Evolutionary conservation across 2,113 vertebrate genomes (phyloP), one percentile per base, ranked within the genome.

Genomic region (Cottus gobio): DNA sequence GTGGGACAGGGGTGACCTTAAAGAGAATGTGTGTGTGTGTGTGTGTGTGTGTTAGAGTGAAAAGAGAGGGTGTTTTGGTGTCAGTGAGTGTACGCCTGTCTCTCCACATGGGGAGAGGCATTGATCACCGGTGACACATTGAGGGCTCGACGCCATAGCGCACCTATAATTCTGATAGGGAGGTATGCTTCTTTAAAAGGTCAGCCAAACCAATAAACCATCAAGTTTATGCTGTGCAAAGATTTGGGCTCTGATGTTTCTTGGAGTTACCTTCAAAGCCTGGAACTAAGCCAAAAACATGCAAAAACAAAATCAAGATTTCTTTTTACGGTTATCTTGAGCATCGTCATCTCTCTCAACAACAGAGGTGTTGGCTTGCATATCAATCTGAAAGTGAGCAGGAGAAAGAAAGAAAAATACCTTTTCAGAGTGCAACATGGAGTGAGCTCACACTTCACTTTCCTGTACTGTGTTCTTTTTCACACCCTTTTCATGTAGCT

Each of bases 41-140:
- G 77, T 87, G 87, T 83, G 56, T 75, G 54, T 70, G 77, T 76
- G 79, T 83, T 50, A 1, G 57, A 83, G 74, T 22, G 69, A 52
- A 46, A 62, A 57, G 61, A 80, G 52, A 63, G 39, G 34, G 81
- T 70, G 44, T 86, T 76, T 76, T 76, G 73, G 79, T 77, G 85
- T 74, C 70, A 60, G 65, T 71, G 83, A 81, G 81, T 84, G 67
- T 82, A 78, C 2, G 39, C 73, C 75, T 85, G 90, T 87, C 88
- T 86, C 82, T 88, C 84, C 82, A 70, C 78, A 86, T 91, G 73
- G 75, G 71, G 77, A 87, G 85, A 86, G 81, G 79, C 90, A 93
- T 94, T 94, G 91, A 94, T 95, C 92, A 93, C 82, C 30, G 61
- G 73, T 90, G 88, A 89, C 92, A 94, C 82, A 88, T 93, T 89